These are phyloP conservation scores for Muntiacus reevesi DNA, from an alignment of 2,113 vertebrate genomes.

Conservation along the genomic window DNA sequence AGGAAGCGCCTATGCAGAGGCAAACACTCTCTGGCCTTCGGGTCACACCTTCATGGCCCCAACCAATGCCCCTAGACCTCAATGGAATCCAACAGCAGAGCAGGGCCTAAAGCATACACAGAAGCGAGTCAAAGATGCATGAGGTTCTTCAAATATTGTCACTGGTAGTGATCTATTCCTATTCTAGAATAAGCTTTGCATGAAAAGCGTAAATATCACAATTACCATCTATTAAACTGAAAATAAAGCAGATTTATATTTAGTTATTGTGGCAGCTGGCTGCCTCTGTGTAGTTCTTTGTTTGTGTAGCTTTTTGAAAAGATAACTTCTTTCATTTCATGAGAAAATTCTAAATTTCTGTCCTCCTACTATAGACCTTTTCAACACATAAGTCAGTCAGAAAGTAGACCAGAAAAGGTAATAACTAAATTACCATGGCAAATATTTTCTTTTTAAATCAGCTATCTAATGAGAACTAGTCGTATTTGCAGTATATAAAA, in stretches of 20 bases:
- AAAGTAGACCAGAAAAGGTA: not conserved
- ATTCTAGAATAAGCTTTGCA: not conserved
- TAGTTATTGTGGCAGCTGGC: not conserved
- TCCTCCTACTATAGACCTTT: conserved; percentile 4
- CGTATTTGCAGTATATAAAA: not conserved
- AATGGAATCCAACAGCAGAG: not conserved
- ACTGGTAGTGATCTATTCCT: not conserved
- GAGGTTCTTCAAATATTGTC: not conserved
- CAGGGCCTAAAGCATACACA: not conserved
- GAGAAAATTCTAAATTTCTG: conserved; percentile 37
- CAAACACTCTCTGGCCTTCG: not conserved
- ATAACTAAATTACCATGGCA: not conserved
- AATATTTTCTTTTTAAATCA: not conserved
- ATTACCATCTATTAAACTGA: conserved; percentile 21
- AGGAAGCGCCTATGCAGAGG: not conserved
- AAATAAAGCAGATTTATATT: conserved; percentile 35
- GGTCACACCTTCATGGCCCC: not conserved
- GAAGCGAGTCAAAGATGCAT: not conserved
- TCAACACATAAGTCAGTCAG: not conserved
- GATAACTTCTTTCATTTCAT: conserved; percentile 18
- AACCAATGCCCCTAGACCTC: not conserved
- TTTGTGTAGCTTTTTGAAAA: not conserved
- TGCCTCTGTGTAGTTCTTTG: not conserved
- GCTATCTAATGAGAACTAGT: not conserved
- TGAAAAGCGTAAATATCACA: conserved; percentile 28